phyloP scores from a whole-genome alignment of 53 echinoderm and acorn worm species.

The Actinopyga echinites region DNA sequence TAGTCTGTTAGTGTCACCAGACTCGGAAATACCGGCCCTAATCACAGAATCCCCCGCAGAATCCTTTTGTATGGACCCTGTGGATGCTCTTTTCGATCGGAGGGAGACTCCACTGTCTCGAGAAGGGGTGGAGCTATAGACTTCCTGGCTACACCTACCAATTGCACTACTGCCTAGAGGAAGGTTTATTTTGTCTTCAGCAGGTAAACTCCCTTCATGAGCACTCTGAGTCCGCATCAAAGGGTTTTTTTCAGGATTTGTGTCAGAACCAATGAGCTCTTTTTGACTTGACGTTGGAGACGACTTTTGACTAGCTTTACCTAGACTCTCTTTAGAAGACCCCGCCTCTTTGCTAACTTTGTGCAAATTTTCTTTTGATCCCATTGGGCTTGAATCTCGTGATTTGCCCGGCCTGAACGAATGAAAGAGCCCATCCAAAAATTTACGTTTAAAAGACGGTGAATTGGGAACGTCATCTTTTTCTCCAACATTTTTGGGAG shows the following conservation, averaged over 20 bases:
- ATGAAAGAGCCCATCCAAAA: conserved; percentile 95
- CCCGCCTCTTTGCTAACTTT: conserved; percentile 65
- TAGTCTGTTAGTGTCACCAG: conserved; percentile 47
- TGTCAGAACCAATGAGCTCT: conserved; percentile 57
- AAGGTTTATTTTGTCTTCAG: conserved; percentile 11
- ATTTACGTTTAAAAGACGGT: conserved; percentile 92
- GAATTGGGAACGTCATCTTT: conserved; percentile 82
- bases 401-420: conserved; percentile 96
- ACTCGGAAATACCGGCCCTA: conserved; percentile 58
- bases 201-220: conserved; percentile 41
- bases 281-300: conserved; percentile 73
- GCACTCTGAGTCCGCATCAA: conserved; percentile 94
- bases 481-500: conserved; percentile 59
- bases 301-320: conserved; percentile 71
- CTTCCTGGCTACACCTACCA: conserved; percentile 11
- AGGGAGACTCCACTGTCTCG: conserved; percentile 70
- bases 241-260: conserved; percentile 71
- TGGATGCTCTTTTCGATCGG: conserved; percentile 78
- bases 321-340: conserved; percentile 76
- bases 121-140: conserved; percentile 46
- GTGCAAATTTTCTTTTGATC: conserved; percentile 87
- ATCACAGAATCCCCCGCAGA: conserved; percentile 58
- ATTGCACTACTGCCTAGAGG: conserved; percentile 6
- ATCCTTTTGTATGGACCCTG: conserved; percentile 90
- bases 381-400: conserved; percentile 86